Evolutionary conservation across 1,140 invertebrate species (phyloP).

Genomic region (Harlomillsia oculata): DNA sequence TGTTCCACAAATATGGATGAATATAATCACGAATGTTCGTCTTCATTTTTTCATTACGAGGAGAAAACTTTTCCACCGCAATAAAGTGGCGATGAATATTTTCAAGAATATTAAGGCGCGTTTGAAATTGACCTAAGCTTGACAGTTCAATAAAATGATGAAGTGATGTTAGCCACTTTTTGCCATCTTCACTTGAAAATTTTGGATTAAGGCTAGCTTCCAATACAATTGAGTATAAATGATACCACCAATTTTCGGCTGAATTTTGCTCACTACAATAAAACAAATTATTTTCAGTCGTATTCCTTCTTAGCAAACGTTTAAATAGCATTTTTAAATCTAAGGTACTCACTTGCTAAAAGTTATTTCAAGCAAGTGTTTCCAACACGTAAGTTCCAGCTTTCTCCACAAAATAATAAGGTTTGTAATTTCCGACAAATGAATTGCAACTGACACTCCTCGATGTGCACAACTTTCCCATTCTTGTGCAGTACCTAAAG

Average conservation of each 20-base stretch:
- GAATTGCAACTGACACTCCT: conserved; percentile 65
- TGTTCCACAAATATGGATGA: conserved; percentile 67
- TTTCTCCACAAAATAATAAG: conserved; percentile 85
- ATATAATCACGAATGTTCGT: conserved; percentile 44
- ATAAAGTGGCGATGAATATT: conserved; percentile 65
- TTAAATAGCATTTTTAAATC: background rate
- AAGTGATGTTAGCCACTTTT: conserved; percentile 43
- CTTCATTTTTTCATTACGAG: background rate
- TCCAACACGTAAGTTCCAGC: conserved; percentile 79
- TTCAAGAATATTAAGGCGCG: conserved; percentile 65
- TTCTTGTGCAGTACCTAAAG: conserved; percentile 50
- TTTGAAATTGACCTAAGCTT: conserved; percentile 68
- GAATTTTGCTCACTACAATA: conserved; percentile 49
- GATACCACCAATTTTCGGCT: conserved; percentile 80
- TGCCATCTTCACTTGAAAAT: conserved; percentile 41
- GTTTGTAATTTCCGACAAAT: conserved; percentile 59
- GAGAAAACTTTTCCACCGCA: conserved; percentile 8
- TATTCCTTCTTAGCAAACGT: background rate
- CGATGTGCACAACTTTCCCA: conserved; percentile 87
- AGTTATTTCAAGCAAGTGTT: conserved; percentile 56
- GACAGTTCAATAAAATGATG: conserved; percentile 77
- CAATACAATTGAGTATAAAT: conserved; percentile 59
- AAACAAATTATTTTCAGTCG: background rate
- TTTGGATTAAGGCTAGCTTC: conserved; percentile 36
- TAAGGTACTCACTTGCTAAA: conserved; percentile 37